Evolutionary conservation across 2,113 vertebrate species (phyloP).

Genomic region (Eudyptes chrysolophus): DNA sequence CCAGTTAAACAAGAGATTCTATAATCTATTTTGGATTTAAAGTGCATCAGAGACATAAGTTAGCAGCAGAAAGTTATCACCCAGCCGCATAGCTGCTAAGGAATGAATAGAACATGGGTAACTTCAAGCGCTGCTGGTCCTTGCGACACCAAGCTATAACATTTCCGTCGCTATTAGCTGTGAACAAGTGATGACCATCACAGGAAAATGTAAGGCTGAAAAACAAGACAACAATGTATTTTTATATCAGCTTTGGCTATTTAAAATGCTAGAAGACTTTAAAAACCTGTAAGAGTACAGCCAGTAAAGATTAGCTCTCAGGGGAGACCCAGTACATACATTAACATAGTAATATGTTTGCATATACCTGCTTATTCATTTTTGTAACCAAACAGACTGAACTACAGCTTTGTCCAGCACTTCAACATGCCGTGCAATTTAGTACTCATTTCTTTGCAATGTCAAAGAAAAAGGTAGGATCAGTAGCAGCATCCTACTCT

Average conservation of each 20-base stretch:
- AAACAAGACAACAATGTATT: background rate
- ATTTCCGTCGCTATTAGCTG: conserved; percentile 91
- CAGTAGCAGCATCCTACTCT: background rate
- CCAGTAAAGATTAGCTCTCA: background rate
- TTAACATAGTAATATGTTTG: accelerated
- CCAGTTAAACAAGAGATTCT: conserved; percentile 1
- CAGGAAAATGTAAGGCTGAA: conserved; percentile 95
- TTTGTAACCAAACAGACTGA: background rate
- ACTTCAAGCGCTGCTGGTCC: conserved; percentile 95
- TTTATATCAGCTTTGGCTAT: background rate
- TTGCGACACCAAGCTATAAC: conserved; percentile 97
- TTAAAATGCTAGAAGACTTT: background rate
- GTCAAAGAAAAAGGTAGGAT: background rate
- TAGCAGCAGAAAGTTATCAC: conserved; percentile 64
- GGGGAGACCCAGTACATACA: background rate
- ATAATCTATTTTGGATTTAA: background rate
- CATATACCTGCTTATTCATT: background rate
- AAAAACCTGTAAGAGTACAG: background rate
- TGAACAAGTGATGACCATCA: conserved; percentile 98
- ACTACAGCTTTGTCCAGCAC: background rate
- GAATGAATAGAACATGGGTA: conserved; percentile 99
- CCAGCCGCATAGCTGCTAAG: conserved; percentile 96
- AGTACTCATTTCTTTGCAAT: background rate
- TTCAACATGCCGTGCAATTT: background rate
- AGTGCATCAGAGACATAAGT: conserved; percentile 35